phyloP scores from a whole-genome alignment of 2,113 vertebrate species.

The Hypomesus transpacificus region DNA sequence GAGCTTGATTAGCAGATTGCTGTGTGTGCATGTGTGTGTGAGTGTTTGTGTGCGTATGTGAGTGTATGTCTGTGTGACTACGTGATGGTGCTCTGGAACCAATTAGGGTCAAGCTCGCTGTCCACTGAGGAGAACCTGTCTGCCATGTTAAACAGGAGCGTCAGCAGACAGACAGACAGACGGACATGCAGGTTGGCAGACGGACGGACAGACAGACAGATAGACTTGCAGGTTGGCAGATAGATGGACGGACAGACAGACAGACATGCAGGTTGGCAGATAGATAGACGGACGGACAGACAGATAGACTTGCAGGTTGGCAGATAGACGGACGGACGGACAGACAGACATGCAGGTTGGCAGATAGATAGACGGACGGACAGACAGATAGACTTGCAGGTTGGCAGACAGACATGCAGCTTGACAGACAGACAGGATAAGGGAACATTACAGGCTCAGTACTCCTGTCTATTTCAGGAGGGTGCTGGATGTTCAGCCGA shows the following conservation, averaged over 20 bases:
- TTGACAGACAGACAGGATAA: slow-evolving; percentile 26
- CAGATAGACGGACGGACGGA: slow-evolving; percentile 11
- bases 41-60: slow-evolving; percentile 87
- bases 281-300: slow-evolving; percentile 5
- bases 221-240: slow-evolving; percentile 37
- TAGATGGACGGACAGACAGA: slow-evolving; percentile 22
- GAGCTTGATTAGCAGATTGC: slow-evolving; percentile 98
- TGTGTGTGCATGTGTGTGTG: slow-evolving; percentile 86
- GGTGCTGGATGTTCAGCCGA: not conserved
- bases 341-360: slow-evolving; percentile 35
- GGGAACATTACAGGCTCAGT: too few species aligned
- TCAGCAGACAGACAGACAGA: slow-evolving; percentile 55
- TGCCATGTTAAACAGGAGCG: slow-evolving; percentile 80
- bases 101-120: slow-evolving; percentile 88
- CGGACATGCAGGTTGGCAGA: not conserved
- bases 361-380: slow-evolving; percentile 26
- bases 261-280: slow-evolving; percentile 39
- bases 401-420: slow-evolving; percentile 34
- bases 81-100: slow-evolving; percentile 93
- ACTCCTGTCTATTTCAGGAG: too few species aligned
- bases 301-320: not conserved
- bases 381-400: not conserved
- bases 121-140: slow-evolving; percentile 79
- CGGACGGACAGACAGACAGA: slow-evolving; percentile 18
- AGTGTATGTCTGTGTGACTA: slow-evolving; percentile 70